These are phyloP conservation scores for Drosophila sordidula DNA, from an alignment of 2,888 invertebrate species.

Conservation along the genomic window DNA sequence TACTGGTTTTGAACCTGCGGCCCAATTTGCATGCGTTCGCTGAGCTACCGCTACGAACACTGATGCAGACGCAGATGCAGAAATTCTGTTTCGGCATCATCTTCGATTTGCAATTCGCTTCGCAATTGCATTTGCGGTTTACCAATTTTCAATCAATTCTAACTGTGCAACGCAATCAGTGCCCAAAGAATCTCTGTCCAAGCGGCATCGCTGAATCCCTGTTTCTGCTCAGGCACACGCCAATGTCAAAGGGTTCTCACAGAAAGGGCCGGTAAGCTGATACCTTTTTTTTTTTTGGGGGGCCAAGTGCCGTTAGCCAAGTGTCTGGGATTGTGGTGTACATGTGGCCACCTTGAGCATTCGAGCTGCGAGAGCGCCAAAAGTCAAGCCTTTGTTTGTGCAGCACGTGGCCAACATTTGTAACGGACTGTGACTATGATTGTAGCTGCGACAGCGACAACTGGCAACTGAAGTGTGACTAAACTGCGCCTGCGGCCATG, in stretches of 20 bases:
- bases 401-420: constrained; percentile 57
- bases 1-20: constrained; percentile 71
- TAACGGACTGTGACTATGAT: constrained; percentile 14
- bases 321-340: constrained; percentile 9
- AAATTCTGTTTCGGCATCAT: constrained; percentile 39
- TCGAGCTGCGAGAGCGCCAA: constrained; percentile 29
- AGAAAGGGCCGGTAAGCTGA: constrained; percentile 26
- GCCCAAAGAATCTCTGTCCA: constrained; percentile 9
- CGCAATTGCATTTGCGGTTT: constrained; percentile 76
- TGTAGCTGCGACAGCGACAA: constrained; percentile 12
- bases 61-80: constrained; percentile 7
- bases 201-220: too few species aligned
- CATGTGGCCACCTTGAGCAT: constrained; percentile 6
- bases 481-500: constrained; percentile 63
- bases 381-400: constrained; percentile 74
- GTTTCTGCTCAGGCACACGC: constrained; percentile 65
- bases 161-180: constrained; percentile 67
- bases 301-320: constrained; percentile 62
- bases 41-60: constrained; percentile 5
- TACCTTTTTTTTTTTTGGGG: constrained; percentile 22
- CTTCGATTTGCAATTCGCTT: constrained; percentile 72
- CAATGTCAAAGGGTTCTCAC: constrained; percentile 75
- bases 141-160: constrained; percentile 74
- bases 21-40: constrained; percentile 72
- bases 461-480: constrained; percentile 64